These are phyloP conservation scores for Hipposideros armiger DNA, from an alignment of 2,113 vertebrate species.

Conservation along the genomic window DNA sequence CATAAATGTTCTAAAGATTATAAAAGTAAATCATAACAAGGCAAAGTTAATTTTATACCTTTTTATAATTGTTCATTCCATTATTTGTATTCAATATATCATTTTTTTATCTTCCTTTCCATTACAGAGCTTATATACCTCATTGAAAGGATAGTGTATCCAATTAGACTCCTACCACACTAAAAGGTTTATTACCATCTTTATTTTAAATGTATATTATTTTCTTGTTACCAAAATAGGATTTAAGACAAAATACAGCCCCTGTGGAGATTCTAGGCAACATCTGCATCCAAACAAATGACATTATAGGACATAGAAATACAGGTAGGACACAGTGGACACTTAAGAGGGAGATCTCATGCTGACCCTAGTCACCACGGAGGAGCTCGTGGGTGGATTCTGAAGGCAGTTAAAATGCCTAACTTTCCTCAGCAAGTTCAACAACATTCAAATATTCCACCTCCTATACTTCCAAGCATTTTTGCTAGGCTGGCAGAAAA, in stretches of 20 bases:
- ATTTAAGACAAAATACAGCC: not conserved
- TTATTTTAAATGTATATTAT: not conserved
- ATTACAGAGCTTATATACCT: not conserved
- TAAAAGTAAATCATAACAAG: conserved; percentile 22
- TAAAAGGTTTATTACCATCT: not conserved
- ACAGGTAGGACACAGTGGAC: not conserved
- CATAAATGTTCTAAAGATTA: not conserved
- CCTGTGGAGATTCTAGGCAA: not conserved
- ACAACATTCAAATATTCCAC: conserved; percentile 2
- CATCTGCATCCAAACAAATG: not conserved
- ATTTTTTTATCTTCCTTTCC: not conserved
- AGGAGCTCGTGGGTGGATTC: not conserved
- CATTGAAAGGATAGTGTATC: not conserved
- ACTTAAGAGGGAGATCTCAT: not conserved
- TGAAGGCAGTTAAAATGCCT: not conserved
- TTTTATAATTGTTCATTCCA: not conserved
- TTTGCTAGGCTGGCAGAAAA: not conserved
- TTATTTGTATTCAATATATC: not conserved
- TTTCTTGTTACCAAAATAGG: not conserved
- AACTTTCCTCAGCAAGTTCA: not conserved
- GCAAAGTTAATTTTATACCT: not conserved
- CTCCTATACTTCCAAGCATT: not conserved
- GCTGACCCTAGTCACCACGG: not conserved
- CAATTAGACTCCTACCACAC: not conserved
- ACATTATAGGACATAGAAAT: not conserved